Evolutionary conservation across 1,140 invertebrate species (phyloP), one percentile per base, ranked within the genome.

Genomic region (Macrobrachium nipponense): DNA sequence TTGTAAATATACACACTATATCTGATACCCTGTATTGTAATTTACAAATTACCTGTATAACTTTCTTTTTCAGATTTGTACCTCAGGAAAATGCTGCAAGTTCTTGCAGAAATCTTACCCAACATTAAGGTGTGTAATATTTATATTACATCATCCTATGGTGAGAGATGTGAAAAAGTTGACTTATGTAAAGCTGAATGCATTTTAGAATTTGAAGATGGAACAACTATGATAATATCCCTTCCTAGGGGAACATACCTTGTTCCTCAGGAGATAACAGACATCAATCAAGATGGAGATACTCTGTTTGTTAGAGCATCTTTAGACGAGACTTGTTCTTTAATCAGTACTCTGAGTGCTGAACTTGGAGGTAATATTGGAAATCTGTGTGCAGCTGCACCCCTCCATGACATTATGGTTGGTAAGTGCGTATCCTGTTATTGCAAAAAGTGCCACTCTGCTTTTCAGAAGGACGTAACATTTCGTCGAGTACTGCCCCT

Each of bases 121-220:
- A 86, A 86, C 68, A 86, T 86, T 72, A 62, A 64, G 20, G 68
- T 62, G 2, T 73, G 78, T 23, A 80, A 86, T n/a, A 72, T 86
- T 11, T 86, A 80, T 58, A 86, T 86, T 18, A 80, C 66, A 43
- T 18, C 80, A 36, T 43, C 84, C 23, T 11, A 66, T 18, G 15
- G 17, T 17, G 23, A 15, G 5, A 64, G n/a, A 14, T 86, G 44
- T 61, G 66, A 43, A 61, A 61, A 79, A 51, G 58, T 86, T 18
- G 14, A 11, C 15, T 43, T 75, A 17, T 15, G 61, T 61, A 73
- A 80, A 68, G 80, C 77, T 5, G 36, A 73, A 23, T 86, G 77
- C 64, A 44, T 66, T 17, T 23, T 86, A n/a, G 58, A 86, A 11
- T 70, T 86, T n/a, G 43, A 72, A 18, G 27, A 70, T 62, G 77